These are phyloP conservation scores for Telmatherina bonti DNA, from an alignment of 2,797 vertebrate species.

Conservation along the genomic window DNA sequence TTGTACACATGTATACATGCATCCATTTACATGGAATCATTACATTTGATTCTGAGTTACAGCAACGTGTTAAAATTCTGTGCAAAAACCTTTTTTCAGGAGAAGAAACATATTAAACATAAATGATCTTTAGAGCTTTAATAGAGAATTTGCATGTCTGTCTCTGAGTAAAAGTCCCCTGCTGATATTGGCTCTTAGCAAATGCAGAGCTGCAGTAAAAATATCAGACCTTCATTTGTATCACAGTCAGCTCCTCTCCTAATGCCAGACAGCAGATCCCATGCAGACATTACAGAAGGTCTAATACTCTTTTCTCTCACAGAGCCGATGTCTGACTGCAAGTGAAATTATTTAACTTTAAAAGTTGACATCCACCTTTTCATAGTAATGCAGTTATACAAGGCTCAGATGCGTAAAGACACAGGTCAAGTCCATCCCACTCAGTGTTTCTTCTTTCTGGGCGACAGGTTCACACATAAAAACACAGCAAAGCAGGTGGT, in stretches of 20 bases:
- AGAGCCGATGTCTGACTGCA: conserved; percentile 14
- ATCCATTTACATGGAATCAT: neutral
- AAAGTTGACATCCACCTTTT: conserved; percentile 36
- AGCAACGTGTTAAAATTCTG: neutral
- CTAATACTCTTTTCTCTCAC: neutral
- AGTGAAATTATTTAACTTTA: conserved; percentile 21
- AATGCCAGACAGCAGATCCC: conserved; percentile 21
- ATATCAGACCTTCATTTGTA: conserved; percentile 7
- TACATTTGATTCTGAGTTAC: neutral
- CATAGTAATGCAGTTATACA: conserved; percentile 32
- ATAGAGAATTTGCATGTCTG: neutral
- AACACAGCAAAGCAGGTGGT: conserved; percentile 52
- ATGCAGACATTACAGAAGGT: conserved; percentile 2
- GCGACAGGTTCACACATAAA: conserved; percentile 56
- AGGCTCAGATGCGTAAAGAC: conserved; percentile 59
- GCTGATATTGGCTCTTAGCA: conserved; percentile 7
- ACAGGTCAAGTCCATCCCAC: conserved; percentile 73
- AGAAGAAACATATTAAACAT: neutral
- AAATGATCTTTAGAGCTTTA: conserved; percentile 17
- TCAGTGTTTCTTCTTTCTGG: conserved; percentile 55
- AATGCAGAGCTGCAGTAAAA: conserved; percentile 20
- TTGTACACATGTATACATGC: neutral
- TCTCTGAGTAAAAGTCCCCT: conserved; percentile 2
- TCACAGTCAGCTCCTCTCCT: conserved; percentile 16
- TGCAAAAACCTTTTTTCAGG: too few species aligned